A percentile compares a stretch with the other conserved stretches of the same genome.
These are phyloP conservation scores for Calosoma granatense DNA, from an alignment of 1,140 invertebrate species.

Conservation along the genomic window DNA sequence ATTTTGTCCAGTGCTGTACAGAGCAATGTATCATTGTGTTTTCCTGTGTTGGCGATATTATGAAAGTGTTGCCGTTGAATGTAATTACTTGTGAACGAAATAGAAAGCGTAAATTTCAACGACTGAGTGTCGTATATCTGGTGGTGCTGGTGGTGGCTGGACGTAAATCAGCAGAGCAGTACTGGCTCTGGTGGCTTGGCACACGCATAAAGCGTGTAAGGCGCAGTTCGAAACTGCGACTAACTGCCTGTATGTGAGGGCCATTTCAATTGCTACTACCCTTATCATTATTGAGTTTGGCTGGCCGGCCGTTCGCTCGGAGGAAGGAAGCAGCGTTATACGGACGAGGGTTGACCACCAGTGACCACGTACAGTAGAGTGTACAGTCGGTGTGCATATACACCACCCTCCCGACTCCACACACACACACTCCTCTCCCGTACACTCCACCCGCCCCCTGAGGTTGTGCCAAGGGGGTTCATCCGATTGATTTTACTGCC, in stretches of 20 bases:
- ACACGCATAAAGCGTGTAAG: background rate
- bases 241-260: conserved; percentile 8
- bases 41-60: too few species aligned
- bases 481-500: conserved; percentile 8
- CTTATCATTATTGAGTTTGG: conserved; percentile 8
- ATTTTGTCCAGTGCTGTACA: too few species aligned
- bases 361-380: too few species aligned
- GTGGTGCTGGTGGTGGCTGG: background rate
- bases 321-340: background rate
- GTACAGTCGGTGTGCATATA: too few species aligned
- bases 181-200: too few species aligned
- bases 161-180: background rate
- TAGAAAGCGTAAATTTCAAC: background rate
- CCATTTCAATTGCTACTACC: conserved; percentile 8
- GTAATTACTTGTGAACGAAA: background rate
- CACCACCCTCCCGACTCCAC: background rate
- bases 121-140: background rate
- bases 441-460: background rate
- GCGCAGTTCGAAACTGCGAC: conserved; percentile 5
- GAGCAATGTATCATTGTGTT: too few species aligned
- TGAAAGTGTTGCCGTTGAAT: too few species aligned
- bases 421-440: background rate
- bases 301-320: too few species aligned
- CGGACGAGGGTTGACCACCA: background rate
- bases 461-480: background rate